Evolutionary conservation across 2,113 vertebrate species (phyloP).

Genomic region (Podocnemis expansa): DNA sequence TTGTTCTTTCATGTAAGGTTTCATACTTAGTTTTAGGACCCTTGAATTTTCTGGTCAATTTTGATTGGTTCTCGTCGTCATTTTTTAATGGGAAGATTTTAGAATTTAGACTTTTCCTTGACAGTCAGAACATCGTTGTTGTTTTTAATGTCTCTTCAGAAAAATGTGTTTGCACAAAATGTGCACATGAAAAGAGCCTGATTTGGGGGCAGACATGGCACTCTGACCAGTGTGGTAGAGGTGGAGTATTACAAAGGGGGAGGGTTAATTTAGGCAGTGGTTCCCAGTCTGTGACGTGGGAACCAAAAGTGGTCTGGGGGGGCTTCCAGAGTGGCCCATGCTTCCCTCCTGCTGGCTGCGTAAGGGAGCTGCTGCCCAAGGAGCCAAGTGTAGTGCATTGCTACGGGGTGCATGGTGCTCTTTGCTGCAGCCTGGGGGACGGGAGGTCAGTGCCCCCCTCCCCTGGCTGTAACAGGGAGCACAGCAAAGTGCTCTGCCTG

Average conservation of each 20-base stretch:
- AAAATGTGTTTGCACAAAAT: neutral
- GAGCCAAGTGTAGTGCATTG: too few relatives aligned
- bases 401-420: too few relatives aligned
- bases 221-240: neutral
- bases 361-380: too few relatives aligned
- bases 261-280: neutral
- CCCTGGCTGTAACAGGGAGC: too few relatives aligned
- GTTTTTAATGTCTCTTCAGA: neutral
- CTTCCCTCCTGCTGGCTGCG: too few relatives aligned
- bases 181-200: neutral
- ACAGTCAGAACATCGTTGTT: neutral
- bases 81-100: neutral
- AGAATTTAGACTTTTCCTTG: neutral
- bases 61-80: conserved; percentile 4
- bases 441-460: too few relatives aligned
- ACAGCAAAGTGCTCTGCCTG: too few relatives aligned
- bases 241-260: neutral
- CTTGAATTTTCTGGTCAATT: neutral
- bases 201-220: neutral
- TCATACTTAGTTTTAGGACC: neutral
- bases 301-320: too few relatives aligned
- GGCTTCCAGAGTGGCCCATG: too few relatives aligned
- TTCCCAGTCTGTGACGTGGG: too few relatives aligned
- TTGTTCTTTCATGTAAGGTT: conserved; percentile 39
- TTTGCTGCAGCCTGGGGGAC: too few relatives aligned